These are phyloP conservation scores for Apotomis betuletana DNA, from an alignment of 2,888 invertebrate species.

Conservation along the genomic window DNA sequence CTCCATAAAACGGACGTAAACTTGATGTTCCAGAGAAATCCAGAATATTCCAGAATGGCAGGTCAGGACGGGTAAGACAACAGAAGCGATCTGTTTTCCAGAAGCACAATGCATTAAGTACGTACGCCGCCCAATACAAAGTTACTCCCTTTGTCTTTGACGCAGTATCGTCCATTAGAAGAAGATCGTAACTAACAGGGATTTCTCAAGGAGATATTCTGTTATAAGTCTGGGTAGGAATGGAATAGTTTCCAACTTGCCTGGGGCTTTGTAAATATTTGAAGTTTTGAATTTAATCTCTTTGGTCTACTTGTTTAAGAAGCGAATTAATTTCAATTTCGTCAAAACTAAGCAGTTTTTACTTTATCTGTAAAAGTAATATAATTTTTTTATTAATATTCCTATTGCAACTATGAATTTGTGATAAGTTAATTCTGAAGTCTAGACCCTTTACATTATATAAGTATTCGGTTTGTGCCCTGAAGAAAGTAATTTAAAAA, in stretches of 20 bases:
- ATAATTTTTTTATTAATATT: not conserved
- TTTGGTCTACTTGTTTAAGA: slow-evolving; percentile 20
- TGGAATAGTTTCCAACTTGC: slow-evolving; percentile 43
- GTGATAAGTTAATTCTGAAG: no score
- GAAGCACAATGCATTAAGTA: not conserved
- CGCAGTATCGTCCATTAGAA: not conserved
- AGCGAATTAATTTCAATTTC: not conserved
- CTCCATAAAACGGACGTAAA: slow-evolving; percentile 62
- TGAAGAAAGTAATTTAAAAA: not conserved
- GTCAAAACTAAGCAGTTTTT: not conserved
- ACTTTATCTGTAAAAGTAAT: not conserved
- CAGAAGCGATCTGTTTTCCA: not conserved
- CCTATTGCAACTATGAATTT: not conserved
- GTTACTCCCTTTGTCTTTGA: not conserved
- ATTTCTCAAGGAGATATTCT: not conserved
- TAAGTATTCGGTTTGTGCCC: not conserved
- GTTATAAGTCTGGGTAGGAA: not conserved
- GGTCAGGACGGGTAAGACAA: slow-evolving; percentile 41
- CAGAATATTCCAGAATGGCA: slow-evolving; percentile 59
- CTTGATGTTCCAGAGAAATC: slow-evolving; percentile 56
- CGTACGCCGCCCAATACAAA: not conserved
- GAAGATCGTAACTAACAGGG: not conserved
- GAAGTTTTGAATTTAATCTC: slow-evolving; percentile 32
- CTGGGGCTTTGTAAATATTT: slow-evolving; percentile 44
- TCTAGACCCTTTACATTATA: not conserved